These are phyloP conservation scores for Danio rerio DNA, from an alignment of 2,113 vertebrate genomes.

Conservation along the genomic window GRCz12tu NC_133182.1:75421001-75421500, in stretches of 20 bases:
- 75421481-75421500: too few species aligned
- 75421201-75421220: slow-evolving; percentile 24
- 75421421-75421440: neutral
- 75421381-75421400: neutral
- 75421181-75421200: neutral
- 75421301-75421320: neutral
- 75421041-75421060: slow-evolving; percentile 31
- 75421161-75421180: slow-evolving; percentile 7
- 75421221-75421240: slow-evolving; percentile 1
- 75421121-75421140: slow-evolving; percentile 3
- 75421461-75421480: too few species aligned
- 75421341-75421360: neutral
- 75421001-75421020: slow-evolving; percentile 58
- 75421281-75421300: neutral
- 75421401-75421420: neutral
- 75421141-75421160: neutral
- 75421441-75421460: too few species aligned
- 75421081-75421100: neutral
- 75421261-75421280: neutral
- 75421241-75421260: slow-evolving; percentile 24
- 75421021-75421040: slow-evolving; percentile 31
- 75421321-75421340: neutral
- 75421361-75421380: neutral
- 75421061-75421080: neutral
- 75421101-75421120: slow-evolving; percentile 8